Evolutionary conservation across 92 coral and sea anemone genomes (phyloP), one percentile per base, ranked within the genome.

Genomic region (Isaurus tuberculatus): DNA sequence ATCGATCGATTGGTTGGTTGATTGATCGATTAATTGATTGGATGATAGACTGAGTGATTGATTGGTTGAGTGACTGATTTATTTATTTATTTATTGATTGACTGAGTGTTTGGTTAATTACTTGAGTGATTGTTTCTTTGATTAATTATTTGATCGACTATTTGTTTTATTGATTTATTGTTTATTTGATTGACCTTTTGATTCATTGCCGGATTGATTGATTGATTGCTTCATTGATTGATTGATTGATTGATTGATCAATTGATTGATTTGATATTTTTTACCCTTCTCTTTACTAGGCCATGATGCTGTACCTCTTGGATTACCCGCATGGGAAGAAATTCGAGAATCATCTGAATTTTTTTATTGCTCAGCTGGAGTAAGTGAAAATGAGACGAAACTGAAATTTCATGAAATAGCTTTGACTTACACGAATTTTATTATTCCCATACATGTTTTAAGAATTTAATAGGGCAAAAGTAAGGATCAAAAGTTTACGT

Each of bases 241-340:
- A 19, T 29, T 30, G 65, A 31, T 33, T 33, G 67, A 17, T 33
- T 23, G 61, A 23, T 36, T 33, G 68, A 1, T 13, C 32, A 25
- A 55, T 58, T 48, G 26, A 23, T 15, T 46, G n/a, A 40, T 23
- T 26, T 26, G 48, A 30, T 10, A 25, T 63, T 31, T 34, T 17
- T 83, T 33, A n/a, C 10, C 31, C 19, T 15, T 30, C 19, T 37
- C 30, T 51, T 37, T 27, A 14, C 49, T 58, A 87, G 91, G 87
- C 65, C 73, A 73, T 97, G 87, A 78, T 94, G 26, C 97, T 90
- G 70, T 97, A 86, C 58, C 73, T 97, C 81, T 78, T 97, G 84
- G 99, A 97, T 81, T 97, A 97, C 72, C 97, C 99, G 19, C 90
- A 94, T 65, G 98, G 99, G 16, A 97, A 94, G 57, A 94, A 97